Evolutionary conservation across 2,888 invertebrate genomes (phyloP), one percentile per base, ranked within the genome.

Genomic region (Platerodrilus igneus): DNA sequence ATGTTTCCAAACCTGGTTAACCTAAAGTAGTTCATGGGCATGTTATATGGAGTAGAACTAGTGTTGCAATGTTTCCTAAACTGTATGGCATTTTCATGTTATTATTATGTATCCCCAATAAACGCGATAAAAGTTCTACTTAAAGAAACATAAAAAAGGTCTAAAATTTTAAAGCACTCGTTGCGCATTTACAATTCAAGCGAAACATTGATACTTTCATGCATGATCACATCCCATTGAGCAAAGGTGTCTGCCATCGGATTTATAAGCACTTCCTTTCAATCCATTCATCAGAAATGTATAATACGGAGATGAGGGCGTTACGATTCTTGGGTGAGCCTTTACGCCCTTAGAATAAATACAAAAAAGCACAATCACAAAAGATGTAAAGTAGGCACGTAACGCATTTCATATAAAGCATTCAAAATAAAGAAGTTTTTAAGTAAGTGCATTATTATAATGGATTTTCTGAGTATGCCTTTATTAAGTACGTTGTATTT

Each of bases 311-410:
- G 51, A 41, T 41, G 47, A 45, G 45, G 46, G 42, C 46, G 46
- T 46, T 42, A 37, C 42, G 39, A 39, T 39, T 46, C 36, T 42
- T 40, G 42, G 36, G 39, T 40, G 48, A 48, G 37, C 47, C 45
- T 50, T 50, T 50, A 50, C 50, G 50, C 48, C 46, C 41, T 45
- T 37, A 48, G 48, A 48, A 48, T 44, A 47, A 44, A 48, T 42
- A 50, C 44, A 47, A 50, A 48, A 50, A 45, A 42, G 37, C 35
- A 46, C 47, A 45, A 49, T 47, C 47, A 53, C 53, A 51, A 50
- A 52, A 46, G 53, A 53, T 51, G 50, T 47, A 51, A 53, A 53
- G 47, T 45, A 50, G 50, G 51, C 51, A 48, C 51, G 50, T 53
- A 46, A 39, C 34, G 37, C 45, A 41, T 45, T 45, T 37, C 29